Evolutionary conservation across 2,888 invertebrate species (phyloP), one percentile per base, ranked within the genome.

Genomic region (Tenthredo notha): DNA sequence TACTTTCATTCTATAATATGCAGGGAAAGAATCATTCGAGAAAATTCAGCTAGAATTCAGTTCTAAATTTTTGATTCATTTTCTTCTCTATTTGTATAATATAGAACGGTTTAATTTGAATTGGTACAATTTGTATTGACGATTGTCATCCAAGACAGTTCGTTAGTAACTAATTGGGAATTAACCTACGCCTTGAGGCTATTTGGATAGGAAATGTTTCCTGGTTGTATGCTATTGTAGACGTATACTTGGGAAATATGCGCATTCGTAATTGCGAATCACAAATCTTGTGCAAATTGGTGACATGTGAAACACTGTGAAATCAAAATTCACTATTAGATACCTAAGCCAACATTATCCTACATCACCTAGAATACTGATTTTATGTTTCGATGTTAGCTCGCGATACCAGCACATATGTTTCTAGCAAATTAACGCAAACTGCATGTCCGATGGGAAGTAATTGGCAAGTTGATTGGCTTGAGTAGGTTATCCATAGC

Each of bases 401-500:
- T 21, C 54, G 61, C 25, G 61, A 25, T 12, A 61, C 25, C 25
- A 25, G 2, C 61, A 25, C 25, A 25, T 61, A 21, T 25, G 61
- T 61, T 70, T 70, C 37, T 37, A 37, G 6, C 7, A 70, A 70
- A 70, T 70, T 70, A 37, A 18, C n/a, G n/a, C 70, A n/a, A 70
- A 33, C 37, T 61, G 61, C 61, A 61, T 61, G 61, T 70, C 70
- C 70, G 70, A 18, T 37, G 12, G 37, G 37, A 70, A 37, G 33
- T 70, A 70, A 70, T 70, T 70, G 37, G 70, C 70, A 70, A 37
- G 70, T 70, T 29, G 37, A 70, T 47, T 70, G 61, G 70, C 33
- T 37, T 70, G 37, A 70, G 15, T 70, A n/a, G 37, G 37, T 70
- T 70, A 70, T n/a, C 70, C n/a, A 67, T 4, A 33, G 67, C 67